A percentile compares a stretch with the other conserved stretches of the same genome.
phyloP scores from a whole-genome alignment of 1,140 invertebrate species.

The Manduca sexta region DNA sequence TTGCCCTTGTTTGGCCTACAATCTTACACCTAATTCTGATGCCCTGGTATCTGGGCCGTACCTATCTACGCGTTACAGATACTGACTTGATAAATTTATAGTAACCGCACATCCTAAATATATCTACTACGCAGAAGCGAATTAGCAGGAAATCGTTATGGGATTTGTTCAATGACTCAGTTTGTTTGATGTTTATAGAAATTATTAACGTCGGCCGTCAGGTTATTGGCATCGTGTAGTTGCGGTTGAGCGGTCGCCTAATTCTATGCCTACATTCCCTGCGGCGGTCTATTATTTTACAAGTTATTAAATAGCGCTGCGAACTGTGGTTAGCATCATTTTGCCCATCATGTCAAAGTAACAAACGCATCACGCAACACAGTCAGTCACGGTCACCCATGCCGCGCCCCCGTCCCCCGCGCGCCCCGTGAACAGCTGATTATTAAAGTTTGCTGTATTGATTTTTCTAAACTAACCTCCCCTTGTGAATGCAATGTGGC shows the following conservation, averaged over 20 bases:
- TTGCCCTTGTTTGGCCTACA: too few species aligned
- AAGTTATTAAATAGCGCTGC: slow-evolving; percentile 22
- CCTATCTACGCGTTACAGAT: too few species aligned
- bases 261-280: too few species aligned
- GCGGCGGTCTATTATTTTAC: too few species aligned
- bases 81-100: too few species aligned
- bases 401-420: slow-evolving; percentile 56
- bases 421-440: slow-evolving; percentile 67
- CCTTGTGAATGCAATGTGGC: slow-evolving; percentile 15
- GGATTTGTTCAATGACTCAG: slow-evolving; percentile 37
- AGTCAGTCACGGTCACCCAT: slow-evolving; percentile 60
- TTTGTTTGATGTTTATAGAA: slow-evolving; percentile 21
- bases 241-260: too few species aligned
- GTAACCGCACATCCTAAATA: not conserved
- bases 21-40: too few species aligned
- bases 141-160: slow-evolving; percentile 16
- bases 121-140: slow-evolving; percentile 27
- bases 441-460: slow-evolving; percentile 70
- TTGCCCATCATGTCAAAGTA: slow-evolving; percentile 27
- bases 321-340: slow-evolving; percentile 18
- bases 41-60: too few species aligned
- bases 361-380: too few species aligned
- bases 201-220: not conserved
- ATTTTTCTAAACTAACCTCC: slow-evolving; percentile 69
- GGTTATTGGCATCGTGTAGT: not conserved